Evolutionary conservation across 2,888 invertebrate species (phyloP), one percentile per base, ranked within the genome.

Genomic region (Lomographa bimaculata): DNA sequence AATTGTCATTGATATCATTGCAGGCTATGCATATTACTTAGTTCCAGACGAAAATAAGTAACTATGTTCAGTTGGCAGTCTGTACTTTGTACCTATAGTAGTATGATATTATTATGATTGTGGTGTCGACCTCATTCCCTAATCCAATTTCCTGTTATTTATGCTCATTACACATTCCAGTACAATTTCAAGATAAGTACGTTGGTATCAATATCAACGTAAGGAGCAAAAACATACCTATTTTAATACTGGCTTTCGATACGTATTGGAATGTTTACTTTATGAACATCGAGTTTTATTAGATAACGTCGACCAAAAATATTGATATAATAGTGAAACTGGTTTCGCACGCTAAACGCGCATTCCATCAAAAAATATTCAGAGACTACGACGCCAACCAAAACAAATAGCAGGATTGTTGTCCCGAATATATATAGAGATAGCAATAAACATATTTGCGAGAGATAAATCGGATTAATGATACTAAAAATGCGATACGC

Each of bases 351-450:
- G 65, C 58, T 55, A 63, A 60, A 24, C 60, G 60, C 51, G 60
- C 64, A 69, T 71, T 62, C 64, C 67, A 55, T 39, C 51, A 59
- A 50, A 64, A 62, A 64, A 68, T 64, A 64, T 67, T 64, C 46
- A 50, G 56, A 54, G 64, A 62, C 46, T 59, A 58, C 48, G 60
- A 63, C 52, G 58, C 60, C 58, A 61, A 67, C 54, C 50, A 62
- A 70, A 68, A 70, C 54, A 68, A 67, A 63, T 56, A 46, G 57
- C 40, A 54, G 50, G 46, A 52, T 50, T 53, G 60, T 58, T 56
- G 58, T 50, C 56, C 38, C 43, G 52, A 45, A 54, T 60, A 61
- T 53, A 54, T 56, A 51, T 51, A 37, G 48, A 47, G 46, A 52
- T 54, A 44, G 30, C 26, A 42, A 50, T 58, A 52, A 53, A 51